Evolutionary conservation across 2,113 vertebrate genomes (phyloP), one percentile per base, ranked within the genome.

Genomic region (Corapipo altera): DNA sequence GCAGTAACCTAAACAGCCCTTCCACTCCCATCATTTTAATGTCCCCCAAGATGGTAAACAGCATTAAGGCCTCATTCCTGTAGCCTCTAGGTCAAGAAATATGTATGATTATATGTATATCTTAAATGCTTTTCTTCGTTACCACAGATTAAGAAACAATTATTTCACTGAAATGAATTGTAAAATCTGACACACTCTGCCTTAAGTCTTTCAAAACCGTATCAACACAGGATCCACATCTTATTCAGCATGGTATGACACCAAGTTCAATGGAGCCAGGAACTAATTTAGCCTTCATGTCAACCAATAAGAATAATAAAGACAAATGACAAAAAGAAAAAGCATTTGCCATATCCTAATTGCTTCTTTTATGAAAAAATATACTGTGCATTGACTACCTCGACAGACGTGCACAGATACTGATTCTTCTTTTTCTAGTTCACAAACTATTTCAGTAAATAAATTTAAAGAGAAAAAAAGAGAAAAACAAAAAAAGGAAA

Each of bases 41-140:
- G 70, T 94, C 37, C 86, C 92, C 96, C 86, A 95, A 91, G 58
- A 93, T 92, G 94, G 97, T 97, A 97, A 97, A 97, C 95, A 94
- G 93, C 76, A 96, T 89, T 95, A 90, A 85, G 74, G 89, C 37
- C 64, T 93, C 71, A 88, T 72, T 89, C 70, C 88, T 21, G 7
- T 39, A 95, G 83, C 81, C 93, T 66, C 35, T 37, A 85, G 24
- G 72, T 90, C 81, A 93, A 95, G 83, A 91, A 87, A 84, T 61
- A 81, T 10, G n/a, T 39, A 81, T 88, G 69, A 89, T 74, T 92
- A 57, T 13, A 17, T 51, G 51, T 85, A 15, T 73, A 85, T 35
- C 72, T 71, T 93, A 93, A 96, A 88, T 5, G 32, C 17, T 94
- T 94, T 94, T 93, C 79, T 86, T 85, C 74, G 58, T 66, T 77